Evolutionary conservation across 2,113 vertebrate species (phyloP), one percentile per base, ranked within the genome.

Genomic region (Megalops atlanticus): DNA sequence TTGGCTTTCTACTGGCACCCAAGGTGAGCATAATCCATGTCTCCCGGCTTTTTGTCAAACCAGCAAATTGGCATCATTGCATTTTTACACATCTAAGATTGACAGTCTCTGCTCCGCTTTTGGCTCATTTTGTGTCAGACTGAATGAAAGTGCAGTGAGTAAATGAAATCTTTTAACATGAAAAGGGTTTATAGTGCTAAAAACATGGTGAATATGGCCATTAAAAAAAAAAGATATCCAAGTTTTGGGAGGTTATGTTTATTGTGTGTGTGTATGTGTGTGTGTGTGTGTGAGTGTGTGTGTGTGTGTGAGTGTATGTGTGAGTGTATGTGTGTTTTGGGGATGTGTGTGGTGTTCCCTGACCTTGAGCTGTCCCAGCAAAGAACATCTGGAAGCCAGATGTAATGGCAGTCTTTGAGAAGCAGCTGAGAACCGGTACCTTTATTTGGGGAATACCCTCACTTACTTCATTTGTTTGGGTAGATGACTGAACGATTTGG

Each of bases 341-440:
- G 85, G 18, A 24, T 4, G 73, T 87, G 87, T 90, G 89, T 91
- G 90, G 88, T 92, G 76, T 77, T 94, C 89, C 93, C 94, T 94
- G 94, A 93, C 92, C 94, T 88, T 86, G 89, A 6, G 70, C 79
- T 93, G 92, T 93, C 90, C 92, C 86, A 89, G 81, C 71, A 38
- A 77, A 54, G 54, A 77, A 92, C 92, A 94, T 93, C 91, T 94
- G 93, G 86, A 83, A 14, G 86, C 90, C 92, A 94, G 90, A 93
- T 93, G 92, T 91, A 82, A 71, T 76, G 86, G 85, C 87, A 88
- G 83, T 86, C 87, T 88, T 84, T 86, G 81, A 93, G 89, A 81
- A 90, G 86, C 89, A 91, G 85, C 91, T 93, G 91, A 87, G 91
- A 93, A 90, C 83, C 80, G 83, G 86, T 85, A 85, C 86, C 85